These are phyloP conservation scores for Crossoptilon crossoptilon DNA, from an alignment of 2,797 vertebrate genomes.

Conservation along the genomic window DNA sequence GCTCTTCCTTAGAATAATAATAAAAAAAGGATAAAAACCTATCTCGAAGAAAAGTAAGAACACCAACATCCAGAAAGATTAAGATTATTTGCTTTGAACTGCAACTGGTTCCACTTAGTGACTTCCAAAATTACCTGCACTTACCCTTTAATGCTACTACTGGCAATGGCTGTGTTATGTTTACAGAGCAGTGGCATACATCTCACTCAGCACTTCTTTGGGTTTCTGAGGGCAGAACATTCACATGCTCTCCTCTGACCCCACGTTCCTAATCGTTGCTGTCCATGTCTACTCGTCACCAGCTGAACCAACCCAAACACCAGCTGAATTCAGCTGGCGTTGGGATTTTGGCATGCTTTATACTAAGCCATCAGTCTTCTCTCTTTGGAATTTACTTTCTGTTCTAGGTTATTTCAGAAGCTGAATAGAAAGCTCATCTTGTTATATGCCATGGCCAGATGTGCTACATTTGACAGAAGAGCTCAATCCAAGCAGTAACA, in stretches of 20 bases:
- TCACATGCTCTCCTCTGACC: slow-evolving; percentile 28
- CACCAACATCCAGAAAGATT: not conserved
- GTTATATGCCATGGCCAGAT: not conserved
- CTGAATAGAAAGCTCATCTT: not conserved
- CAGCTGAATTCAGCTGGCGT: not conserved
- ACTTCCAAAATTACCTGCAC: slow-evolving; percentile 28
- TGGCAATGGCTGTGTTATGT: not conserved
- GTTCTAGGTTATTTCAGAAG: not conserved
- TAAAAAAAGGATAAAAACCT: not conserved
- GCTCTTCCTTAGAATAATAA: not conserved
- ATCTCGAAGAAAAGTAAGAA: not conserved
- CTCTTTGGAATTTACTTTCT: not conserved
- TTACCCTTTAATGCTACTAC: slow-evolving; percentile 23
- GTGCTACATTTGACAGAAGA: not conserved
- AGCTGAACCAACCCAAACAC: not conserved
- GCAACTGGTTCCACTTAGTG: slow-evolving; percentile 2
- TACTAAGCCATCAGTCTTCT: not conserved
- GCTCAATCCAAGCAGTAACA: not conserved
- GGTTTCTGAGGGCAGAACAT: slow-evolving; percentile 15
- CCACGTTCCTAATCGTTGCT: not conserved
- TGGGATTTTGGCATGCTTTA: not conserved
- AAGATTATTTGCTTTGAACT: slow-evolving; percentile 3
- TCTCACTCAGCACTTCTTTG: not conserved
- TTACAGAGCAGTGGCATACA: slow-evolving; percentile 32
- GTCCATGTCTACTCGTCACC: not conserved